Percentiles rank a stretch among this genome's conserved stretches.
Conservation (phyloP, 2,113 vertebrate species). For the Dicentrarchus labrax region DNA sequence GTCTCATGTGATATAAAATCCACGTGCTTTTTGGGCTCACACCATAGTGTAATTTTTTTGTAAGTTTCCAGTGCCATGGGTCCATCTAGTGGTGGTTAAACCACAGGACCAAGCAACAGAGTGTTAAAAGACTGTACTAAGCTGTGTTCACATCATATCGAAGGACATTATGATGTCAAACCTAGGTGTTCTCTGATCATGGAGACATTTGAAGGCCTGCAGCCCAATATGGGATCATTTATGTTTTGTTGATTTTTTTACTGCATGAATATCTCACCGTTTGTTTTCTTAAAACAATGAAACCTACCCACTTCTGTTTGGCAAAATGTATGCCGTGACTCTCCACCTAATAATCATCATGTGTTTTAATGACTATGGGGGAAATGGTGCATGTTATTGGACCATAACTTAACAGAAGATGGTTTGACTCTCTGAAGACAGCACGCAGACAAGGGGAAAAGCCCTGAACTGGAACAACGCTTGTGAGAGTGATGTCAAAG, state of each 20-base stretch:
- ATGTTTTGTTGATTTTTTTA: constrained; percentile 59
- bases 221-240: constrained; percentile 39
- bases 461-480: constrained; percentile 9
- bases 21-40: constrained; percentile 12
- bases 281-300: constrained; percentile 31
- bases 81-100: constrained; percentile 64
- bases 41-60: constrained; percentile 8
- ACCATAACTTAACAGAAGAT: constrained; percentile 5
- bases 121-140: constrained; percentile 29
- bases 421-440: constrained; percentile 27
- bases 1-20: constrained; percentile 32
- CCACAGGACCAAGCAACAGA: constrained; percentile 55
- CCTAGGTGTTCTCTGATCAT: constrained; percentile 18
- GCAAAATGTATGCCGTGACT: constrained; percentile 32
- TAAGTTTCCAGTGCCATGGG: constrained; percentile 68
- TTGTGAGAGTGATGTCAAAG: constrained; percentile 3
- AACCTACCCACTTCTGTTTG: constrained; percentile 36
- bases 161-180: constrained; percentile 56
- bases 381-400: constrained; percentile 61
- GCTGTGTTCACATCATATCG: constrained; percentile 4
- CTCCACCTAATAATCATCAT: constrained; percentile 21
- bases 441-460: not conserved
- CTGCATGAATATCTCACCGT: constrained; percentile 62
- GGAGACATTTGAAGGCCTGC: constrained; percentile 53
- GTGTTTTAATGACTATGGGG: constrained; percentile 46